Evolutionary conservation across 2,888 invertebrate species (phyloP).

Genomic region (Noctua janthina): DNA sequence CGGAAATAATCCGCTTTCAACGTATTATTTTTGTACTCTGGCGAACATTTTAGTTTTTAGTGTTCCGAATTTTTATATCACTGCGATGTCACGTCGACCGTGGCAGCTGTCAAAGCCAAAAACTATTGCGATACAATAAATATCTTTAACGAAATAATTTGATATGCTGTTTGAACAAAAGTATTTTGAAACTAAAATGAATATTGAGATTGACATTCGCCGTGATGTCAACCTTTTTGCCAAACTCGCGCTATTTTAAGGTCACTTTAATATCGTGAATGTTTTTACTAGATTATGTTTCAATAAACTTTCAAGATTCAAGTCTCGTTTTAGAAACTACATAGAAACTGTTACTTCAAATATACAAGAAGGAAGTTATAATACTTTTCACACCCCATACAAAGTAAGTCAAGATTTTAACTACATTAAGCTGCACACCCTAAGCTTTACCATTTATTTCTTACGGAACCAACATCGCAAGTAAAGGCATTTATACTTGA

Average conservation of each 20-base stretch:
- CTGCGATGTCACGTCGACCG: slow-evolving; percentile 30
- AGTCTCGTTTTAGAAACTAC: neutral
- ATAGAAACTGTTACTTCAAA: neutral
- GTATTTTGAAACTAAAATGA: slow-evolving; percentile 1
- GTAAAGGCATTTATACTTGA: slow-evolving; percentile 72
- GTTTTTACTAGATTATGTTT: neutral
- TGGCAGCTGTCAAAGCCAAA: slow-evolving; percentile 37
- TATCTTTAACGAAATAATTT: slow-evolving; percentile 26
- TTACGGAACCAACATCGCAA: slow-evolving; percentile 53
- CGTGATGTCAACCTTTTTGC: neutral
- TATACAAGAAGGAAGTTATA: slow-evolving; percentile 4
- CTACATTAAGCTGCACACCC: slow-evolving; percentile 10
- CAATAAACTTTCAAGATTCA: neutral
- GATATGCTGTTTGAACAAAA: slow-evolving; percentile 8
- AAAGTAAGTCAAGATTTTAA: slow-evolving; percentile 31
- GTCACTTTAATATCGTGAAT: neutral
- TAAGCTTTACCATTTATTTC: slow-evolving; percentile 53
- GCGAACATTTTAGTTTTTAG: slow-evolving; percentile 31
- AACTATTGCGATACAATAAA: slow-evolving; percentile 27
- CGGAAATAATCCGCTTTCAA: slow-evolving; percentile 57
- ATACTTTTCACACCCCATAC: slow-evolving; percentile 14
- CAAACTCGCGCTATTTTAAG: neutral
- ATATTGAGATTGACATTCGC: neutral
- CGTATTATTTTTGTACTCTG: slow-evolving; percentile 51
- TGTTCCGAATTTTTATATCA: slow-evolving; percentile 33